Conservation (phyloP, 1,140 invertebrate species). For the Papilio glaucus region DNA sequence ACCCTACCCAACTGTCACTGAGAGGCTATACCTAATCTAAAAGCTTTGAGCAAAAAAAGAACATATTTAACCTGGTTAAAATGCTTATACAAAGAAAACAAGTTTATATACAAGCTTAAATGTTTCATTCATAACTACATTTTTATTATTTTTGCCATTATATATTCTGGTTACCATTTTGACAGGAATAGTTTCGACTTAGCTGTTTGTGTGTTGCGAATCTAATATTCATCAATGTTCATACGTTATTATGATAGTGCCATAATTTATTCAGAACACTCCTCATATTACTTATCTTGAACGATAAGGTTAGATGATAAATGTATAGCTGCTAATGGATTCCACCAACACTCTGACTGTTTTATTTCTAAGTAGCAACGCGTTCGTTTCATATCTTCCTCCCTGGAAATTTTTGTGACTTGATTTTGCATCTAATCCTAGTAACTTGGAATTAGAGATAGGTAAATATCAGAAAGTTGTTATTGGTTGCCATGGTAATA, state of each 20-base stretch:
- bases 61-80: too few relatives aligned
- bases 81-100: too few relatives aligned
- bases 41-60: too few relatives aligned
- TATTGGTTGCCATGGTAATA: too few relatives aligned
- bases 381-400: too few relatives aligned
- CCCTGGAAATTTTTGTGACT: too few relatives aligned
- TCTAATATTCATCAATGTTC: conserved; percentile 6
- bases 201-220: neutral
- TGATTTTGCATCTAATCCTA: too few relatives aligned
- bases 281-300: conserved; percentile 11
- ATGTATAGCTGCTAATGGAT: neutral
- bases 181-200: neutral
- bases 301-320: conserved; percentile 19
- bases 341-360: neutral
- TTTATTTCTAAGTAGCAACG: neutral
- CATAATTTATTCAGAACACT: conserved; percentile 23
- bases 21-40: too few relatives aligned
- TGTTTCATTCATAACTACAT: neutral
- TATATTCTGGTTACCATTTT: neutral
- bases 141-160: neutral
- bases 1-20: too few relatives aligned
- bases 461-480: too few relatives aligned
- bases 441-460: too few relatives aligned
- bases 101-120: too few relatives aligned
- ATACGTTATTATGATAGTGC: conserved; percentile 6